These are phyloP conservation scores for Eueides isabella DNA, from an alignment of 1,140 invertebrate genomes.

Conservation along the genomic window DNA sequence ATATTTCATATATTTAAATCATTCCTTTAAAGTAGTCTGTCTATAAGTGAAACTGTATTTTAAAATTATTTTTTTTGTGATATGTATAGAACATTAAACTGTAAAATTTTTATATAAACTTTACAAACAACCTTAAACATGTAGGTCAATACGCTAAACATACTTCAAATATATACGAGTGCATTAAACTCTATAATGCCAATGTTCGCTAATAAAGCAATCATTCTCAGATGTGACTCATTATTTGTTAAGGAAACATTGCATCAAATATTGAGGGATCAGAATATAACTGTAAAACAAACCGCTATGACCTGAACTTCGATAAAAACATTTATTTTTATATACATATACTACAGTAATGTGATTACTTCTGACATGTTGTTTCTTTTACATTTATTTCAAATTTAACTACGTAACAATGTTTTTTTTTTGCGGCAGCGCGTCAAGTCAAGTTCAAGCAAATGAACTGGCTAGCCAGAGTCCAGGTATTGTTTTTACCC, in stretches of 20 bases:
- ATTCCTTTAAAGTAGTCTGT: no score
- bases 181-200: conserved; percentile 64
- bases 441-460: no score
- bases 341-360: not conserved
- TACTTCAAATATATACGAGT: conserved; percentile 42
- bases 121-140: conserved; percentile 15
- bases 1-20: no score
- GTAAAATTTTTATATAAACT: not conserved
- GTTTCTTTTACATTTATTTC: not conserved
- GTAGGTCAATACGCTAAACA: conserved; percentile 46
- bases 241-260: conserved; percentile 65
- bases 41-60: no score
- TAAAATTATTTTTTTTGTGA: no score
- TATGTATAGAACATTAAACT: not conserved
- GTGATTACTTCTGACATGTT: no score
- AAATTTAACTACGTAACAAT: not conserved
- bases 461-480: no score
- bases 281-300: conserved; percentile 55
- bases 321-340: not conserved
- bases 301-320: conserved; percentile 45
- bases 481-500: no score
- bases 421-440: no score
- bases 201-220: conserved; percentile 56
- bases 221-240: conserved; percentile 58
- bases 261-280: conserved; percentile 55